phyloP scores from a whole-genome alignment of 2,113 vertebrate species.

The Candoia aspera region DNA sequence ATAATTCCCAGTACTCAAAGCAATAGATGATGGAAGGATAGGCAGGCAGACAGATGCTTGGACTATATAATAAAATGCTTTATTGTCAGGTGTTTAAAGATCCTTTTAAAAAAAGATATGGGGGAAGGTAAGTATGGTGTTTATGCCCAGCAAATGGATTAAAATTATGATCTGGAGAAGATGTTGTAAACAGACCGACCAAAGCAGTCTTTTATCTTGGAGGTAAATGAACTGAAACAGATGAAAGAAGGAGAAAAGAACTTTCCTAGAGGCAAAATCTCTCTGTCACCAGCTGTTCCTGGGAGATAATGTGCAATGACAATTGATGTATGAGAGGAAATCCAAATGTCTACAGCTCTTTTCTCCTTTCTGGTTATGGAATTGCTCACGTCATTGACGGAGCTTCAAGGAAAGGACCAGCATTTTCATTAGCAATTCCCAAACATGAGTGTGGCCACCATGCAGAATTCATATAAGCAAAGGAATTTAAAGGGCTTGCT shows the following conservation, averaged over 20 bases:
- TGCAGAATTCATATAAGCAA: neutral
- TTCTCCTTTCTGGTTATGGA: slow-evolving; percentile 10
- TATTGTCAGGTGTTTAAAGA: slow-evolving; percentile 23
- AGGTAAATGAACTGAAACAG: slow-evolving; percentile 72
- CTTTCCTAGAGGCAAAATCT: slow-evolving; percentile 60
- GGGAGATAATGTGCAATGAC: slow-evolving; percentile 63
- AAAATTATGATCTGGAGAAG: slow-evolving; percentile 60
- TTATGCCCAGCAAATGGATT: slow-evolving; percentile 49
- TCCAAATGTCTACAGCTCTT: slow-evolving; percentile 39
- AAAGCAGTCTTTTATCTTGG: slow-evolving; percentile 60
- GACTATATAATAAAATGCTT: neutral
- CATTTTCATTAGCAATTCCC: slow-evolving; percentile 27
- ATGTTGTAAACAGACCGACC: slow-evolving; percentile 46
- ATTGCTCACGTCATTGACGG: slow-evolving; percentile 35
- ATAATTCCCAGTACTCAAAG: too few relatives aligned
- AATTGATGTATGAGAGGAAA: slow-evolving; percentile 53
- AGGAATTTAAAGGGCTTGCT: neutral
- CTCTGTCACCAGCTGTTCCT: slow-evolving; percentile 71
- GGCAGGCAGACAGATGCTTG: neutral
- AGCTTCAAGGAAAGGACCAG: slow-evolving; percentile 37
- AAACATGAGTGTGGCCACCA: neutral
- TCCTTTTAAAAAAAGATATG: neutral
- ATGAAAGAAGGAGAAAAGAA: slow-evolving; percentile 59
- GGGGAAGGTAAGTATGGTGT: neutral
- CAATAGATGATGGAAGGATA: too few relatives aligned